phyloP scores from a whole-genome alignment of 2,113 vertebrate species.

The Psittacara wagleri region DNA sequence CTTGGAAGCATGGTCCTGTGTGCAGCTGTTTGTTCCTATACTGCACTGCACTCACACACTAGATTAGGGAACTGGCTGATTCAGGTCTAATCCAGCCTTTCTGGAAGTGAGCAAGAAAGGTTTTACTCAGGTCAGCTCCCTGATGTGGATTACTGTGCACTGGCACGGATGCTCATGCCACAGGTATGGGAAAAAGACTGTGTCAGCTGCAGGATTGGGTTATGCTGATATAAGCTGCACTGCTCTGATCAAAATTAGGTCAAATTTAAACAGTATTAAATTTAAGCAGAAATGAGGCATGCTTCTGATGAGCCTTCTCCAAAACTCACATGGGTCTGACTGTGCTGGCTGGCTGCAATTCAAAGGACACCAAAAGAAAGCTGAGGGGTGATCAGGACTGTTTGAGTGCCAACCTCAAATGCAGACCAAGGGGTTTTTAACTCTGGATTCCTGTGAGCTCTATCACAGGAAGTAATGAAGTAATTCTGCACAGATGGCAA shows the following conservation, averaged over 20 bases:
- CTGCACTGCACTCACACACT: neutral
- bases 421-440: neutral
- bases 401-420: constrained; percentile 20
- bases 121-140: neutral
- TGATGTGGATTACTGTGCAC: neutral
- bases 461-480: constrained; percentile 27
- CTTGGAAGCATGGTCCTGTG: neutral
- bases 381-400: neutral
- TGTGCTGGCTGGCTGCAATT: constrained; percentile 27
- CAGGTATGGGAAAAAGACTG: neutral
- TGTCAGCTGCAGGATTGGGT: constrained; percentile 12
- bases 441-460: neutral
- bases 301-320: constrained; percentile 28
- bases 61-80: neutral
- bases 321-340: constrained; percentile 44
- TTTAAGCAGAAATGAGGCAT: constrained; percentile 15
- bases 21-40: neutral
- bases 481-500: constrained; percentile 25
- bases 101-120: neutral
- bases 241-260: constrained; percentile 21
- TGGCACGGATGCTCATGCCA: neutral
- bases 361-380: constrained; percentile 34
- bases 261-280: constrained; percentile 1
- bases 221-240: constrained; percentile 18
- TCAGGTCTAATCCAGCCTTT: neutral